Evolutionary conservation across 2,113 vertebrate species (phyloP).

Genomic region (Scartelaos histophorus): DNA sequence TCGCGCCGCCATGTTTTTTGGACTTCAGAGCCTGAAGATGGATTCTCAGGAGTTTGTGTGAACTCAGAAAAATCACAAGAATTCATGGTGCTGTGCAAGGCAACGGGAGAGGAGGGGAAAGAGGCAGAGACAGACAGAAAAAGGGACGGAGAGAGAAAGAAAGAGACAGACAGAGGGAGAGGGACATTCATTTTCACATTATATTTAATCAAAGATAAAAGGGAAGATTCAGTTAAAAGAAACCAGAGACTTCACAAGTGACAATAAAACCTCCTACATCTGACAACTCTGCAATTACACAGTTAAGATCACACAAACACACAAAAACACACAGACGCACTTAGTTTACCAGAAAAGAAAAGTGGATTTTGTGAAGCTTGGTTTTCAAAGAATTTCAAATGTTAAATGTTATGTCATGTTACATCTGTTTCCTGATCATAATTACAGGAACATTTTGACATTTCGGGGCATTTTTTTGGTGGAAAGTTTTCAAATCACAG

Average conservation of each 20-base stretch:
- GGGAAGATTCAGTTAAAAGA: neutral
- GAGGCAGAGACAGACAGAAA: neutral
- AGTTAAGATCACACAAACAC: neutral
- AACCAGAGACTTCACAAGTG: neutral
- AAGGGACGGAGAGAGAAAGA: neutral
- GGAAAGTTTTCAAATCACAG: no score
- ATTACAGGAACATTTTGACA: no score
- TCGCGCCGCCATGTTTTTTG: no score
- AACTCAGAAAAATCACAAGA: no score
- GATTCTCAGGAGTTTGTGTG: no score
- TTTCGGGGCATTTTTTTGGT: no score
- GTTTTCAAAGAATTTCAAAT: neutral
- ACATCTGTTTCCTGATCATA: no score
- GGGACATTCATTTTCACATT: neutral
- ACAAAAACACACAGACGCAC: neutral
- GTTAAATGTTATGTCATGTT: no score
- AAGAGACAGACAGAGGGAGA: neutral
- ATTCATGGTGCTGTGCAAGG: no score
- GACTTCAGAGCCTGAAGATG: no score
- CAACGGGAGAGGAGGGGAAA: no score
- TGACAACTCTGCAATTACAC: neutral
- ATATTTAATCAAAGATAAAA: neutral
- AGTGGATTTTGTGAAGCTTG: neutral
- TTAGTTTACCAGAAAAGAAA: neutral
- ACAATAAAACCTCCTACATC: neutral